phyloP scores from a whole-genome alignment of 2,113 vertebrate genomes.

The Fulmarus glacialis region DNA sequence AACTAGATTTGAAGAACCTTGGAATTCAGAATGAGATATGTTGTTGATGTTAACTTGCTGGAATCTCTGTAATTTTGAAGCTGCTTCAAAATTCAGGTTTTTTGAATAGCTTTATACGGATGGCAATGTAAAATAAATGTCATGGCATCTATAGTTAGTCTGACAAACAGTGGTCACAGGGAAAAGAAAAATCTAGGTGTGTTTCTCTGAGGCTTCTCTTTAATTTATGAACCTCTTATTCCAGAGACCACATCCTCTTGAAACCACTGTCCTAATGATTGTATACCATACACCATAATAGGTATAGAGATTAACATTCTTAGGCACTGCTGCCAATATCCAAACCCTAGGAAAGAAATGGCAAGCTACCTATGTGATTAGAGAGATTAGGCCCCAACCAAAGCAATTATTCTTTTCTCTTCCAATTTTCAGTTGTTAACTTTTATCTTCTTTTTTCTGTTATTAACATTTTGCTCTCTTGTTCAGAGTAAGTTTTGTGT shows the following conservation, averaged over 20 bases:
- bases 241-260: background rate
- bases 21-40: background rate
- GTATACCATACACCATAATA: background rate
- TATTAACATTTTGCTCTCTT: background rate
- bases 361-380: background rate
- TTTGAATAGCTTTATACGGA: background rate
- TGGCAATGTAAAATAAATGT: background rate
- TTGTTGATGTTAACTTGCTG: background rate
- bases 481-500: background rate
- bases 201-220: background rate
- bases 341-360: background rate
- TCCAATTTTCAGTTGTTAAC: background rate
- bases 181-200: background rate
- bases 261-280: background rate
- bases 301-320: background rate
- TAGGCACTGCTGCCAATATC: background rate
- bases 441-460: background rate
- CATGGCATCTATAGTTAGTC: background rate
- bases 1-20: background rate
- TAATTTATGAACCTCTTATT: background rate
- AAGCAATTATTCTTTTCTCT: background rate
- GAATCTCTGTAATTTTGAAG: background rate
- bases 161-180: background rate
- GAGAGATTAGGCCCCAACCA: background rate
- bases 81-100: background rate